These are phyloP conservation scores for Drosophila subpulchrella DNA, from an alignment of 1,140 invertebrate species.

Conservation along the genomic window DNA sequence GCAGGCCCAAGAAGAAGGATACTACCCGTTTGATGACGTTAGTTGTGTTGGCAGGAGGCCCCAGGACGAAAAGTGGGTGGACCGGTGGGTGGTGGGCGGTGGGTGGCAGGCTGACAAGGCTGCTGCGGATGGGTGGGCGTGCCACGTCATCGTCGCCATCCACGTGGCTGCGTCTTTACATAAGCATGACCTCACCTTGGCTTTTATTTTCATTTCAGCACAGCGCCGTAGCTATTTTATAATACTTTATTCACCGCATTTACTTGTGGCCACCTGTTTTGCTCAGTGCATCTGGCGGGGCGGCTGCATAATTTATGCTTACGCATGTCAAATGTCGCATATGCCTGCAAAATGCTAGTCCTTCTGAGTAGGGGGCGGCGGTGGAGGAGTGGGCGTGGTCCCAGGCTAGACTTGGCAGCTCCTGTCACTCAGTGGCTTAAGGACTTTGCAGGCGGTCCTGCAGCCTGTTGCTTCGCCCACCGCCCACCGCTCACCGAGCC, in stretches of 20 bases:
- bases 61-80: constrained; percentile 11
- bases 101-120: constrained; percentile 23
- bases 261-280: constrained; percentile 35
- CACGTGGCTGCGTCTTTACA: constrained; percentile 49
- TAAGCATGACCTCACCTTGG: constrained; percentile 61
- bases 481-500: background rate
- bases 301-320: constrained; percentile 53
- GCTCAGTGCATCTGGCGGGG: constrained; percentile 23
- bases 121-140: constrained; percentile 34
- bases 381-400: too few relatives aligned
- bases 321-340: constrained; percentile 54
- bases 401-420: constrained; percentile 20
- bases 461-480: constrained; percentile 41
- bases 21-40: constrained; percentile 51
- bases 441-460: constrained; percentile 43
- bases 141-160: constrained; percentile 43
- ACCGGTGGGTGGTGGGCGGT: background rate
- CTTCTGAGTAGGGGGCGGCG: background rate
- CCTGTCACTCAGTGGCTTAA: constrained; percentile 55
- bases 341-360: constrained; percentile 37
- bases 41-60: constrained; percentile 22
- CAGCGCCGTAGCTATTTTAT: background rate
- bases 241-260: constrained; percentile 21
- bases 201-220: constrained; percentile 11
- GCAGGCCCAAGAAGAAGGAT: constrained; percentile 52